Evolutionary conservation across 2,888 invertebrate species (phyloP).

Genomic region (Pyrgus malvae): DNA sequence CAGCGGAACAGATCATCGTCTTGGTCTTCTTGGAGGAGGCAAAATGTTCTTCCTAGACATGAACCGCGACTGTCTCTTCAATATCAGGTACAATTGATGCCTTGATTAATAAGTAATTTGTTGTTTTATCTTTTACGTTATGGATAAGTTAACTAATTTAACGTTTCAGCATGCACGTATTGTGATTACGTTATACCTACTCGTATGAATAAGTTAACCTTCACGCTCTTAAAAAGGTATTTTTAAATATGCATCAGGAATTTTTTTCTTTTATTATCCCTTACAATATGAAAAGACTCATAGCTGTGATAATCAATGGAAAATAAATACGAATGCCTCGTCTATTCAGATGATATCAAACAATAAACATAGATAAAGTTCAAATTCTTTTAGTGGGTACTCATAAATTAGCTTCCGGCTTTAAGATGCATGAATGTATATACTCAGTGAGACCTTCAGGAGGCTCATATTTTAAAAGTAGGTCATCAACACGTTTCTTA

Average conservation of each 20-base stretch:
- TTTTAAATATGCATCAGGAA: too few relatives aligned
- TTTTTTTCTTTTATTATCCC: too few relatives aligned
- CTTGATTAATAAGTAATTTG: neutral
- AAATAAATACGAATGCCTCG: neutral
- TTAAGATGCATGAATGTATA: neutral
- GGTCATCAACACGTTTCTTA: conserved; percentile 11
- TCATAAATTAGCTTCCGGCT: neutral
- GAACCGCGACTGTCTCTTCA: conserved; percentile 71
- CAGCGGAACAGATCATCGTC: conserved; percentile 65
- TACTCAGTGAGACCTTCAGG: conserved; percentile 1
- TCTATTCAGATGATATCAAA: conserved; percentile 3
- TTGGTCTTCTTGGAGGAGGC: conserved; percentile 58
- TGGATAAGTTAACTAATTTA: neutral
- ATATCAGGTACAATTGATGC: conserved; percentile 50
- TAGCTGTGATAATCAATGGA: too few relatives aligned
- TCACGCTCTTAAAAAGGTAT: neutral
- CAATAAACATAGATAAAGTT: conserved; percentile 9
- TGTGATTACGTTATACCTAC: neutral
- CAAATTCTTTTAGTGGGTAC: neutral
- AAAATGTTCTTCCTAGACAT: conserved; percentile 46
- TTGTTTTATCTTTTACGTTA: conserved; percentile 14
- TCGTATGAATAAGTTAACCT: neutral
- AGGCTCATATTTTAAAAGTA: conserved; percentile 16
- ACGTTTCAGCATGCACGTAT: neutral
- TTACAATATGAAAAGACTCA: too few relatives aligned